A percentile compares a stretch with the other conserved stretches of the same genome.
Evolutionary conservation across 2,113 vertebrate species (phyloP).

Genomic region (Rhynchomys soricoides): DNA sequence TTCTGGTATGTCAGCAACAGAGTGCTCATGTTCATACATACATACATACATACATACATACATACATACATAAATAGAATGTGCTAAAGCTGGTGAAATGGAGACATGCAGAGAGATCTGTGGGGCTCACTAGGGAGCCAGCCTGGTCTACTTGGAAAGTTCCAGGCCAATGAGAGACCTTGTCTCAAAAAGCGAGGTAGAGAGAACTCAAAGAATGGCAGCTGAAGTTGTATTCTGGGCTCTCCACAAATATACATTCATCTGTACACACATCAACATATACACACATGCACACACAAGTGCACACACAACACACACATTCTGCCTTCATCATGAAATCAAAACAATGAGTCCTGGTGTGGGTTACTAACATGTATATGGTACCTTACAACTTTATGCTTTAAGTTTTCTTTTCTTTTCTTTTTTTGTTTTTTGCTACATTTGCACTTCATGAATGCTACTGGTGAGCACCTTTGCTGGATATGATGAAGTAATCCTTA

Average conservation of each 20-base stretch:
- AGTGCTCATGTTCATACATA: no score
- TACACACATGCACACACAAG: not conserved
- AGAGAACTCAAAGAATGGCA: not conserved
- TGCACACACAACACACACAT: not conserved
- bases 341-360: conserved; percentile 38
- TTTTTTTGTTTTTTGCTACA: not conserved
- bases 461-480: not conserved
- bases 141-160: not conserved
- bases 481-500: not conserved
- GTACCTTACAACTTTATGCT: conserved; percentile 37
- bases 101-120: not conserved
- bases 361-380: conserved; percentile 47
- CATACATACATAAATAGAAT: not conserved
- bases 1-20: no score
- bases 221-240: not conserved
- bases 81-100: not conserved
- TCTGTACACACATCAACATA: not conserved
- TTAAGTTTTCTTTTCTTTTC: not conserved
- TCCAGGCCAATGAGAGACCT: not conserved
- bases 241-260: not conserved
- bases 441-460: conserved; percentile 45
- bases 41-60: no score
- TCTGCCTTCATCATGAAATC: conserved; percentile 29
- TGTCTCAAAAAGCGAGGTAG: not conserved
- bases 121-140: not conserved